Conservation (phyloP, 1,140 invertebrate genomes). For the Helicoverpa armigera region DNA sequence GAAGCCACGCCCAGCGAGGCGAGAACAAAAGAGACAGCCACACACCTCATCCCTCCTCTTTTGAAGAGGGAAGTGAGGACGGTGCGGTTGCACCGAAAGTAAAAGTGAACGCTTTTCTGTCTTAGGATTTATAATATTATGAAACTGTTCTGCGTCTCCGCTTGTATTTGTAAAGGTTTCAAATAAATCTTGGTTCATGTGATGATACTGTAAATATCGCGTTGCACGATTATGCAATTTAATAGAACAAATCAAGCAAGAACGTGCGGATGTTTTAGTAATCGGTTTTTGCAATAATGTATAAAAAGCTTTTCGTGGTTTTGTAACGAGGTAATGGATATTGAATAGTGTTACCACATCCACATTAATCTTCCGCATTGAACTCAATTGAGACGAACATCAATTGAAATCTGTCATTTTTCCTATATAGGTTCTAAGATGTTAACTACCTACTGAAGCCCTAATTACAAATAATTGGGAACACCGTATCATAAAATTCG, state of each 20-base stretch:
- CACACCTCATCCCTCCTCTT: slow-evolving; percentile 61
- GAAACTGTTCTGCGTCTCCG: slow-evolving; percentile 40
- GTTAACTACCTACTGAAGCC: background rate
- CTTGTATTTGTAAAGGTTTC: slow-evolving; percentile 27
- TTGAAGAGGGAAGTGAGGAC: slow-evolving; percentile 70
- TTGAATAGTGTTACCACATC: background rate
- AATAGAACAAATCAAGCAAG: slow-evolving; percentile 8
- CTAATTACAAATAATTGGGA: background rate
- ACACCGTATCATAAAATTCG: background rate
- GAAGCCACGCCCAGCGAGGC: slow-evolving; percentile 47
- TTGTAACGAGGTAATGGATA: background rate
- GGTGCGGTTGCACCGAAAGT: slow-evolving; percentile 72
- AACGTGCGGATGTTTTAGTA: slow-evolving; percentile 3
- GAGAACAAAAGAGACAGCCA: slow-evolving; percentile 58
- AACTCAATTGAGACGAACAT: no score
- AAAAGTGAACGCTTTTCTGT: slow-evolving; percentile 75
- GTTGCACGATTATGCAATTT: slow-evolving; percentile 18
- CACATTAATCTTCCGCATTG: background rate
- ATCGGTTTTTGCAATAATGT: background rate
- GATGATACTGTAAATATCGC: background rate
- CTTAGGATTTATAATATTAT: slow-evolving; percentile 67
- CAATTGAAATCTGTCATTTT: no score
- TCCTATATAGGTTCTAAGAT: no score
- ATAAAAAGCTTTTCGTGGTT: slow-evolving; percentile 1
- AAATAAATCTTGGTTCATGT: slow-evolving; percentile 9